Base-by-base conservation (phyloP, 2,888 invertebrate genomes). In the Epirrhoe alternata region DNA sequence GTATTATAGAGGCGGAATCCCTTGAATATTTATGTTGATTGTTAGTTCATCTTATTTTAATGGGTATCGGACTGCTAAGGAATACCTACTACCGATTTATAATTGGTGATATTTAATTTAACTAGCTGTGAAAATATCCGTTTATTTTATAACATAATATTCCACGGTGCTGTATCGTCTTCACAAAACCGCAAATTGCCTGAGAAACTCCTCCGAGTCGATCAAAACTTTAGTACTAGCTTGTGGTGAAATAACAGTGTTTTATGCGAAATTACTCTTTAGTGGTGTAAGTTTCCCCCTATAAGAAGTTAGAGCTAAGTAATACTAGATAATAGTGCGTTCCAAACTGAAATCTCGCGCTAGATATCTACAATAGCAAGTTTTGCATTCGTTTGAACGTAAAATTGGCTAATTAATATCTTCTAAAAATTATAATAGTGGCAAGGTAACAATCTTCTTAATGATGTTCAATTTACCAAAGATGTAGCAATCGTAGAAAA, bases 171-270 rank as follows among this genome's bases (percentile, higher is more conserved):
- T 5, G 14, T 53, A 45, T 35, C 10, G 42, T 33, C 24, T 54
- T 58, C 50, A 45, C 50, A 14, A 50, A 74, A 78, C 77, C 79
- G 74, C 77, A 77, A 68, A 73, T 64, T 73, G 63, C 60, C 64
- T 64, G 60, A 58, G 63, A 66, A 73, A 54, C 47, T 65, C 31
- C 45, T 31, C 42, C 49, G 30, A 66, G 55, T 17, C 42, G 24
- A 62, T 55, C 49, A 61, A 58, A 51, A 66, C 59, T 67, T 59
- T 58, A 33, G 52, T 6, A 57, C 59, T 66, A 61, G 64, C 74
- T 73, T 63, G 77, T 64, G 78, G 79, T 66, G 53, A 74, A 64
- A 66, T 74, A 75, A 72, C 78, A 55, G 79, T 65, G 66, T 57
- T 50, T 24, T 42, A 42, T 61, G 49, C 42, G 5, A 61, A 61